A percentile compares a stretch with the other conserved stretches of the same genome.
phyloP scores from a whole-genome alignment of 1,140 invertebrate genomes.

The Amyelois transitella region DNA sequence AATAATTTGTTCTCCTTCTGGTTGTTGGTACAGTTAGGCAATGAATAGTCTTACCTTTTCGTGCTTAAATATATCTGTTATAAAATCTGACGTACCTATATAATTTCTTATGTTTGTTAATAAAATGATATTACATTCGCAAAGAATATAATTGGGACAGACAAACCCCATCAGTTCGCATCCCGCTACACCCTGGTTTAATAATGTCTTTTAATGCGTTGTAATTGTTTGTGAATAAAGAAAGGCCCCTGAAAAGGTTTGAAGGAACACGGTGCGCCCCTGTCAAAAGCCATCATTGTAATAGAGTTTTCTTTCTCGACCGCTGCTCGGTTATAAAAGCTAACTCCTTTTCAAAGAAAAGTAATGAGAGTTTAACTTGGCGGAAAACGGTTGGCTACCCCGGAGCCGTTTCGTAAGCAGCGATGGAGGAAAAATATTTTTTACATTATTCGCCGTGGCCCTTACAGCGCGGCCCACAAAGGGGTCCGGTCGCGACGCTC shows the following conservation, averaged over 20 bases:
- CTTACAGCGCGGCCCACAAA: constrained; percentile 39
- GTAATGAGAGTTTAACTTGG: constrained; percentile 67
- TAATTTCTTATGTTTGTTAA: neutral
- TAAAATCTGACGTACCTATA: no score
- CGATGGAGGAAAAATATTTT: constrained; percentile 52
- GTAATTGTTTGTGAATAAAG: constrained; percentile 60
- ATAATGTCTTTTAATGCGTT: constrained; percentile 40
- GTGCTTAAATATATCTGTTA: neutral
- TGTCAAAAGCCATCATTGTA: constrained; percentile 58
- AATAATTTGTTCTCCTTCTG: no score
- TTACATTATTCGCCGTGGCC: constrained; percentile 39
- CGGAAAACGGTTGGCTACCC: constrained; percentile 52
- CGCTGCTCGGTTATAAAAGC: constrained; percentile 46
- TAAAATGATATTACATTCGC: neutral
- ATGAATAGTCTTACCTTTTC: neutral
- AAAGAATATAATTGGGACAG: no score
- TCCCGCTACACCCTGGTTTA: constrained; percentile 29
- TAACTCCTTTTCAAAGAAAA: constrained; percentile 63
- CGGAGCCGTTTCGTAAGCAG: constrained; percentile 33
- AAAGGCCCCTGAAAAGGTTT: constrained; percentile 41
- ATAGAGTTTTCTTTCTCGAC: constrained; percentile 53
- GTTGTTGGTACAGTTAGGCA: neutral
- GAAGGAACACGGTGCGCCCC: constrained; percentile 27
- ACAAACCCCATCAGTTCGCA: constrained; percentile 20
- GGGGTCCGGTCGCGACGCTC: constrained; percentile 29